These are phyloP conservation scores for Cantharis lateralis DNA, from an alignment of 2,888 invertebrate species.

Conservation along the genomic window DNA sequence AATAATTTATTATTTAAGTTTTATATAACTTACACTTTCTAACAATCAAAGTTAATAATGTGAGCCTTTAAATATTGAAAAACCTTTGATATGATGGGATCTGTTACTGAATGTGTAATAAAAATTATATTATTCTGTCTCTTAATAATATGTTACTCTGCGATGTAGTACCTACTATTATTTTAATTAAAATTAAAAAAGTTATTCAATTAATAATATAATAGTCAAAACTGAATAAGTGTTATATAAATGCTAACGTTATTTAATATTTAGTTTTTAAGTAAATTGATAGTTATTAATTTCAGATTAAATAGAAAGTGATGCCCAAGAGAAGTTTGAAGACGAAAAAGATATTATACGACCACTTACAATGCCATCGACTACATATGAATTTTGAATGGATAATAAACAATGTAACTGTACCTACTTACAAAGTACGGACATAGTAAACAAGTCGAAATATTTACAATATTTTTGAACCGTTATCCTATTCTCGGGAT, in stretches of 20 bases:
- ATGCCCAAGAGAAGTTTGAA: neutral
- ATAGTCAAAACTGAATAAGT: neutral
- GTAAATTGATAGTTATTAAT: neutral
- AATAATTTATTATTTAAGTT: neutral
- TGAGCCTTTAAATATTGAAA: neutral
- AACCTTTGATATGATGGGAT: neutral
- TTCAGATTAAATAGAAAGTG: neutral
- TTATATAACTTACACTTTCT: neutral
- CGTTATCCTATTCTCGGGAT: constrained; percentile 8
- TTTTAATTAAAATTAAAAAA: too few relatives aligned
- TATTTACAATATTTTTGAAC: constrained; percentile 5
- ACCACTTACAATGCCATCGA: neutral
- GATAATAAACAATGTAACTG: neutral
- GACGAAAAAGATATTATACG: neutral
- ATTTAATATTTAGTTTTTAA: neutral
- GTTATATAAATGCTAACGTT: neutral
- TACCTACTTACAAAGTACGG: neutral
- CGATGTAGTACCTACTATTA: too few relatives aligned
- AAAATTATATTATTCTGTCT: neutral
- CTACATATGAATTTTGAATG: neutral
- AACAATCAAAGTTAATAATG: neutral
- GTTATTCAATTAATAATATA: too few relatives aligned
- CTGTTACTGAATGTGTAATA: neutral
- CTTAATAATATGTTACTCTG: neutral
- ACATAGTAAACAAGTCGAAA: neutral